Conservation (phyloP, 2,888 invertebrate species). For the Netelia melanura region DNA sequence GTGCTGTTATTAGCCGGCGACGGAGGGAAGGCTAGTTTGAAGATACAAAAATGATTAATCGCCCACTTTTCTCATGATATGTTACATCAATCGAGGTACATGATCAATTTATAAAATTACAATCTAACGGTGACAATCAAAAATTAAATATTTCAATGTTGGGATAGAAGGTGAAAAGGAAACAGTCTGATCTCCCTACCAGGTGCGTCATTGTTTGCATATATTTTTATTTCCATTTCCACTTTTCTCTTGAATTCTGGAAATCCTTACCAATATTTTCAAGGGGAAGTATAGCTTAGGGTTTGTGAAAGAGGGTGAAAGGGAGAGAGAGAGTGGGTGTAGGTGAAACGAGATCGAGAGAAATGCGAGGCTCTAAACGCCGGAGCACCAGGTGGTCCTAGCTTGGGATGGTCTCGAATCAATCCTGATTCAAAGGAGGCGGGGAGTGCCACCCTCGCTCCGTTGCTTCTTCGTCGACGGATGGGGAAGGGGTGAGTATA, state of each 20-base stretch:
- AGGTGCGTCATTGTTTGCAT: not conserved
- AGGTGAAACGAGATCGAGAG: slow-evolving; percentile 56
- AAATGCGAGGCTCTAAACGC: slow-evolving; percentile 63
- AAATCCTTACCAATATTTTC: slow-evolving; percentile 12
- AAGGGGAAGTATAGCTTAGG: not conserved
- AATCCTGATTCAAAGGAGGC: slow-evolving; percentile 65
- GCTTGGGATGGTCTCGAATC: slow-evolving; percentile 61
- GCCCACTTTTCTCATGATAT: slow-evolving; percentile 32
- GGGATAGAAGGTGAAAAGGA: no score
- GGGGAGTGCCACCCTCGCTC: slow-evolving; percentile 34
- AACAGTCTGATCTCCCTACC: no score
- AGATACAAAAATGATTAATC: slow-evolving; percentile 46
- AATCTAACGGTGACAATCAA: no score
- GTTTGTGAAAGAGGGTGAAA: not conserved
- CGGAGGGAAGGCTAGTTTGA: slow-evolving; percentile 19
- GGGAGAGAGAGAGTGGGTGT: slow-evolving; percentile 13
- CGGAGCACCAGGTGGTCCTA: slow-evolving; percentile 64
- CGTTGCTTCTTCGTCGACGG: slow-evolving; percentile 36
- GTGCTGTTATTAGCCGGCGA: slow-evolving; percentile 30
- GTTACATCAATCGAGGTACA: not conserved
- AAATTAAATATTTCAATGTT: no score
- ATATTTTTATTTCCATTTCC: slow-evolving; percentile 15
- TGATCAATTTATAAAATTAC: no score
- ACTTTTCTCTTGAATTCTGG: slow-evolving; percentile 24
- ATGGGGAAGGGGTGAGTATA: not conserved